Conservation (phyloP, 2,113 vertebrate genomes). For the Ibidorhyncha struthersii region DNA sequence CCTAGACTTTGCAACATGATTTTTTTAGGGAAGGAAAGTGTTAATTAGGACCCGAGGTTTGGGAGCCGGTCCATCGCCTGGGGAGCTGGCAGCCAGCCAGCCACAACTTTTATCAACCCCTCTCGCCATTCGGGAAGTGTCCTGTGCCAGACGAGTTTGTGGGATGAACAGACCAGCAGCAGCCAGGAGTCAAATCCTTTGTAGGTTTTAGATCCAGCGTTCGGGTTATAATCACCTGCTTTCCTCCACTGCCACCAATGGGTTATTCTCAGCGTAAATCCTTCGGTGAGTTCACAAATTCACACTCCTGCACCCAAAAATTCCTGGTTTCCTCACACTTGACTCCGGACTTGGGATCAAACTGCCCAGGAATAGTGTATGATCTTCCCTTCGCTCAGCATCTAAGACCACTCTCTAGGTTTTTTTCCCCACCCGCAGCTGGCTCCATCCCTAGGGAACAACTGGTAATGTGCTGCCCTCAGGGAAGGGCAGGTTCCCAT, state of each 20-base stretch:
- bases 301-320: background rate
- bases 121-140: background rate
- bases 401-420: background rate
- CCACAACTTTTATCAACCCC: background rate
- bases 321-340: background rate
- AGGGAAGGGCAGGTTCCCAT: background rate
- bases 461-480: fast-evolving
- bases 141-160: background rate
- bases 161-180: slow-evolving; percentile 22
- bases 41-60: background rate
- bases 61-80: background rate
- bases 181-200: background rate
- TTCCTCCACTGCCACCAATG: fast-evolving
- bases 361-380: background rate
- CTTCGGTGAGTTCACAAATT: fast-evolving
- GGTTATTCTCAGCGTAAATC: background rate
- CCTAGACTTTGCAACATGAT: background rate
- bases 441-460: background rate
- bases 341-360: background rate
- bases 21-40: slow-evolving; percentile 9
- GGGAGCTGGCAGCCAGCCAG: background rate
- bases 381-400: background rate
- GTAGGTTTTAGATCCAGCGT: background rate
- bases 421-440: background rate
- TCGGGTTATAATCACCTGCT: background rate